These are phyloP conservation scores for Chlorocebus sabaeus DNA, from an alignment of 2,113 vertebrate species.

Conservation along the genomic window DNA sequence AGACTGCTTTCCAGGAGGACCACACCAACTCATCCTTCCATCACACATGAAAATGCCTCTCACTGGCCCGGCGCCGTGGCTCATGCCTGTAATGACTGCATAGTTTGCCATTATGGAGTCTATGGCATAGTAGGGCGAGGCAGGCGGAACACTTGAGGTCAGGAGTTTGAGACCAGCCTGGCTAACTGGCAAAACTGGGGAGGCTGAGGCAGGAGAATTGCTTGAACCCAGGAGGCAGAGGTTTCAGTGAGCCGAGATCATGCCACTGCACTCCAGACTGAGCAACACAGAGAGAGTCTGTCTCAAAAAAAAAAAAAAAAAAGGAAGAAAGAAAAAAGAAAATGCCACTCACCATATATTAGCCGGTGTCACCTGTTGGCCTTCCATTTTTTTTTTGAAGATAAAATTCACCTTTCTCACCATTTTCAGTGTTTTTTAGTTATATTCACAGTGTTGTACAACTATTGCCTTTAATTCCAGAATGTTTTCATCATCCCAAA, in stretches of 20 bases:
- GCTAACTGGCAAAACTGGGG: not conserved
- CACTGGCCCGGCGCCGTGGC: not conserved
- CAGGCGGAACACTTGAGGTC: not conserved
- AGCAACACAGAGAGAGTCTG: not conserved
- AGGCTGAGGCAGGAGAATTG: not conserved
- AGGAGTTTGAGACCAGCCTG: not conserved
- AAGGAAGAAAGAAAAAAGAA: too few species aligned
- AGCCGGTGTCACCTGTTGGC: rapidly evolving
- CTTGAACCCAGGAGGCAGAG: not conserved
- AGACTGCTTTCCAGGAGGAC: not conserved
- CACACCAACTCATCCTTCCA: rapidly evolving
- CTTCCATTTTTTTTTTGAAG: not conserved
- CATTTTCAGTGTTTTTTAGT: not conserved
- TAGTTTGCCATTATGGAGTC: too few species aligned
- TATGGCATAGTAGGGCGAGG: not conserved
- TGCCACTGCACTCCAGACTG: not conserved
- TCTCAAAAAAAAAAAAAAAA: not conserved
- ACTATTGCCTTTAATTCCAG: not conserved
- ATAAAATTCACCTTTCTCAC: not conserved
- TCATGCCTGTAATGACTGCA: not conserved
- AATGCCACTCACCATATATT: too few species aligned
- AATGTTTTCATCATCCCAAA: not conserved
- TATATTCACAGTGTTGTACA: too few species aligned
- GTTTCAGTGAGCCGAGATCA: not conserved
- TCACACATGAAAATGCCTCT: not conserved